phyloP scores from a whole-genome alignment of 92 coral and sea anemone species.

The Palythoa heliodiscus region DNA sequence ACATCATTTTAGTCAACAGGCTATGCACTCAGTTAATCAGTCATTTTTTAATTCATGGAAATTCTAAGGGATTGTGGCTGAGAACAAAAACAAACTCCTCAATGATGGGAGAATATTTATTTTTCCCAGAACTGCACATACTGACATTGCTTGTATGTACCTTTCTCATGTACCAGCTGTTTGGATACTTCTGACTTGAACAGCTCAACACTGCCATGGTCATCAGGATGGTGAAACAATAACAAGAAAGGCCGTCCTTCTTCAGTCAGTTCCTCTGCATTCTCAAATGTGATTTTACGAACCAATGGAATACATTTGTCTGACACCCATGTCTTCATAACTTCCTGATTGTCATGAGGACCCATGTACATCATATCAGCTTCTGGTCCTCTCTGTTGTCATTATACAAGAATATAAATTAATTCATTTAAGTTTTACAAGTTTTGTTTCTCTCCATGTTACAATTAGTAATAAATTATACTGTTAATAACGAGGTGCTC shows the following conservation, averaged over 20 bases:
- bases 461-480: background rate
- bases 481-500: too few species aligned
- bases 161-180: constrained; percentile 84
- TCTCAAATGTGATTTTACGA: constrained; percentile 96
- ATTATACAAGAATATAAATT: background rate
- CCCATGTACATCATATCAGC: constrained; percentile 76
- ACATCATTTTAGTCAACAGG: too few species aligned
- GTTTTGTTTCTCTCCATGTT: background rate
- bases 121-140: background rate
- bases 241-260: constrained; percentile 93
- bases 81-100: too few species aligned
- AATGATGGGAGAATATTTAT: background rate
- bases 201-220: constrained; percentile 68
- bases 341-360: constrained; percentile 62
- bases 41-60: too few species aligned
- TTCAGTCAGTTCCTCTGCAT: constrained; percentile 98
- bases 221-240: constrained; percentile 90
- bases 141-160: constrained; percentile 38
- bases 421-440: background rate
- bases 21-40: too few species aligned
- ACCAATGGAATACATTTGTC: constrained; percentile 97
- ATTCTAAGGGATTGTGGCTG: too few species aligned
- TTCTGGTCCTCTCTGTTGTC: constrained; percentile 63
- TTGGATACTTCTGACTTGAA: constrained; percentile 79
- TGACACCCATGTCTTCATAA: constrained; percentile 79